Conservation (phyloP, 2,888 invertebrate genomes). For the Cephus rjabovi region DNA sequence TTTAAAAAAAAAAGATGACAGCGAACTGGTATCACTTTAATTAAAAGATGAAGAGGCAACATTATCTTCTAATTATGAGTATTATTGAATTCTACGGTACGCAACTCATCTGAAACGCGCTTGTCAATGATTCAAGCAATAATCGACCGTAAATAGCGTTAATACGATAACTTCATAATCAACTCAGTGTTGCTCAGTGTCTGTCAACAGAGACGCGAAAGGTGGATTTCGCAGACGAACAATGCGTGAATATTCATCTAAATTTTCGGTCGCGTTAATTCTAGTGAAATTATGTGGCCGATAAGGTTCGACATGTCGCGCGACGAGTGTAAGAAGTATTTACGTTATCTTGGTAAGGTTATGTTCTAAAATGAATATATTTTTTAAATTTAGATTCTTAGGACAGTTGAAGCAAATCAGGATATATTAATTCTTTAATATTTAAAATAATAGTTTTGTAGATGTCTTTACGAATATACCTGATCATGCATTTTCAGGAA, state of each 20-base stretch:
- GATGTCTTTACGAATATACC: neutral
- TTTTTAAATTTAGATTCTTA: neutral
- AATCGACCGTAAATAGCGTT: conserved; percentile 10
- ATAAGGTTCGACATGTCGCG: conserved; percentile 84
- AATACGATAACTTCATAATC: conserved; percentile 41
- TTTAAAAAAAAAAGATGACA: neutral
- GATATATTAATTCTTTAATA: neutral
- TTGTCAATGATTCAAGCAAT: conserved; percentile 3
- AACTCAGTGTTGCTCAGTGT: conserved; percentile 42
- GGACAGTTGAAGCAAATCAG: neutral
- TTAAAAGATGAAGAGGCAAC: neutral
- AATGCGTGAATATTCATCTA: conserved; percentile 7
- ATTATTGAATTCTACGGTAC: neutral
- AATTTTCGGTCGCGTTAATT: neutral
- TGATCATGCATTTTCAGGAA: neutral
- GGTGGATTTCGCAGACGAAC: conserved; percentile 30
- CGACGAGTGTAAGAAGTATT: conserved; percentile 89
- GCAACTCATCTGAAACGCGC: neutral
- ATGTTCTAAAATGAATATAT: conserved; percentile 31
- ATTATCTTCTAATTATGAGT: neutral
- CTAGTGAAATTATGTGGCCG: conserved; percentile 72
- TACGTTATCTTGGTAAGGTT: conserved; percentile 84
- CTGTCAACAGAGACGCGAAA: conserved; percentile 44
- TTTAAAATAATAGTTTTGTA: neutral
- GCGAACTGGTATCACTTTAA: neutral